Evolutionary conservation across 2,888 invertebrate species (phyloP), one percentile per base, ranked within the genome.

Genomic region (Cordylochernes scorpioides): DNA sequence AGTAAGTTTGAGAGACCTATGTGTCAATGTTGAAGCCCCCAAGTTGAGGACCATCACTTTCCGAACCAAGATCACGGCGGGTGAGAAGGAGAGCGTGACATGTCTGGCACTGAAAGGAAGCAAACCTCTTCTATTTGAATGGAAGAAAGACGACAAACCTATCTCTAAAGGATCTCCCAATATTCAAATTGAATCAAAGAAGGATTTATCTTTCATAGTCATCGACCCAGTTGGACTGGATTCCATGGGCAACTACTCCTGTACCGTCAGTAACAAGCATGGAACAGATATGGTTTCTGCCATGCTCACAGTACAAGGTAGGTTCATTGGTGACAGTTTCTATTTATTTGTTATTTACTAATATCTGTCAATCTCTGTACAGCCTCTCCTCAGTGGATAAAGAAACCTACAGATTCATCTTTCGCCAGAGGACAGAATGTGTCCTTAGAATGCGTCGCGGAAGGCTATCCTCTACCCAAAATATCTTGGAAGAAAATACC

Each of bases 21-120:
- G n/a, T n/a, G n/a, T n/a, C n/a, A n/a, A n/a, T n/a, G n/a, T n/a
- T n/a, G n/a, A n/a, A n/a, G n/a, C n/a, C n/a, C n/a, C n/a, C n/a
- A n/a, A n/a, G n/a, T n/a, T n/a, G n/a, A n/a, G n/a, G n/a, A n/a
- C n/a, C n/a, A n/a, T n/a, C n/a, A n/a, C n/a, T n/a, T n/a, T n/a
- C n/a, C n/a, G n/a, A n/a, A n/a, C n/a, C n/a, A n/a, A n/a, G n/a
- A n/a, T n/a, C n/a, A n/a, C n/a, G n/a, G n/a, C n/a, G n/a, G 42
- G 42, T 8, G 36, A 36, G 21, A 29, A 39, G 10, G 42, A 32
- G 5, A 35, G 36, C 27, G 31, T 37, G 3, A 27, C 31, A 13
- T 42, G 41, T 24, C 25, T 33, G n/a, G 31, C 40, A 9, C 31
- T 36, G 24, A 30, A 35, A 17, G 42, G 42, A 19, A 35, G 40